Conservation (phyloP, 2,113 vertebrate species). For the Callopanchax toddi region DNA sequence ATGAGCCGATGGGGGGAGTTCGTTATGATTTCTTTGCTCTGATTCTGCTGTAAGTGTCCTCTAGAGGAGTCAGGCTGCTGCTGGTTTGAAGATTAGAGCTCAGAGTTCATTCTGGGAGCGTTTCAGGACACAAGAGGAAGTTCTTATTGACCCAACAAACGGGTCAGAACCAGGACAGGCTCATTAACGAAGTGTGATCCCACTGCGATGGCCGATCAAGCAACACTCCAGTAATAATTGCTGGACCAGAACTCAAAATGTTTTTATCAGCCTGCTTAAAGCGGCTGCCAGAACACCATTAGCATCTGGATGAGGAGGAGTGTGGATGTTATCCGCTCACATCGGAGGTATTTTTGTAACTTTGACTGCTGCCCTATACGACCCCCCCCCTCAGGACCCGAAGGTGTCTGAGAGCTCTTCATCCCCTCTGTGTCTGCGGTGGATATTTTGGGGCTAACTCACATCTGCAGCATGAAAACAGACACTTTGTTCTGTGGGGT, state of each 20-base stretch:
- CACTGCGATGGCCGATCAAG: conserved; percentile 50
- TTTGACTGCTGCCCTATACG: conserved; percentile 13
- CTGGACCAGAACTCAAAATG: conserved; percentile 40
- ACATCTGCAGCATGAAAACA: conserved; percentile 17
- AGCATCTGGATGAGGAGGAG: conserved; percentile 48
- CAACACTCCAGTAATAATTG: conserved; percentile 56
- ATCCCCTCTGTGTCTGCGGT: conserved; percentile 15
- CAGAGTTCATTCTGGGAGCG: conserved; percentile 33
- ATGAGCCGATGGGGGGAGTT: no score
- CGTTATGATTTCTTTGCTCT: no score
- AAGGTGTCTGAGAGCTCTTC: conserved; percentile 18
- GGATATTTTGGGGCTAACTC: conserved; percentile 26
- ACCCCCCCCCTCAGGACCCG: conserved; percentile 27
- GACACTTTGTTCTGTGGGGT: conserved; percentile 18
- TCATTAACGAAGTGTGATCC: conserved; percentile 58
- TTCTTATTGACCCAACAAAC: conserved; percentile 51
- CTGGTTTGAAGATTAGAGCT: conserved; percentile 15
- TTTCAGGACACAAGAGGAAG: conserved; percentile 59
- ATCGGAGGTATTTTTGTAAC: conserved; percentile 39
- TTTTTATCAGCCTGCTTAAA: conserved; percentile 57
- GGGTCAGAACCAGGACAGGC: conserved; percentile 63
- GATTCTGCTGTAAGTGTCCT: no score
- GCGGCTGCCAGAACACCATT: conserved; percentile 63
- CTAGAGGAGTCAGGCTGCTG: neutral
- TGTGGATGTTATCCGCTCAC: conserved; percentile 28